These are phyloP conservation scores for Cosmopolites sordidus DNA, from an alignment of 2,888 invertebrate species.

Conservation along the genomic window DNA sequence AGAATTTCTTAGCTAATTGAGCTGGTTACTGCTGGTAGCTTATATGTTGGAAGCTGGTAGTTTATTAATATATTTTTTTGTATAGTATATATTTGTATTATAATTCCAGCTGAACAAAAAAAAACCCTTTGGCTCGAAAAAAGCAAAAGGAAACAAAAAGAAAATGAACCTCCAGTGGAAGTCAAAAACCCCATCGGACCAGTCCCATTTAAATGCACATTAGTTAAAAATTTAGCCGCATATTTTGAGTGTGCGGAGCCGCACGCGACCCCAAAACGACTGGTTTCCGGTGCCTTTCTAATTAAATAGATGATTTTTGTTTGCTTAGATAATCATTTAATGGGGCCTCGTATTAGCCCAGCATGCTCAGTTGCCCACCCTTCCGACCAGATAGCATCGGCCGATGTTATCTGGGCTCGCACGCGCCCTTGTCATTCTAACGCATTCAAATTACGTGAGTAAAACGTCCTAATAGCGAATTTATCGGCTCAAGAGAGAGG, in stretches of 20 bases:
- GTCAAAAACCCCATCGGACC: constrained; percentile 8
- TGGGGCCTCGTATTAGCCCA: constrained; percentile 47
- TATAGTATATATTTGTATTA: too few relatives aligned
- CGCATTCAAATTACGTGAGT: constrained; percentile 27
- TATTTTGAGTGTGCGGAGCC: constrained; percentile 11
- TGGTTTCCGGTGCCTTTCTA: constrained; percentile 47
- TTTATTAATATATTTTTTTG: too few relatives aligned
- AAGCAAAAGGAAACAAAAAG: too few relatives aligned
- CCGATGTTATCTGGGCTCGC: constrained; percentile 34
- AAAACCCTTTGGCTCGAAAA: too few relatives aligned
- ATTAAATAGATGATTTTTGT: constrained; percentile 53
- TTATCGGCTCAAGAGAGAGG: constrained; percentile 6
- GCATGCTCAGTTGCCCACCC: constrained; percentile 47
- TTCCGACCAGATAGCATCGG: constrained; percentile 37
- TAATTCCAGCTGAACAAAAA: too few relatives aligned
- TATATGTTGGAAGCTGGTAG: too few relatives aligned
- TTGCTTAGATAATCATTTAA: constrained; percentile 53
- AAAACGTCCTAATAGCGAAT: constrained; percentile 23
- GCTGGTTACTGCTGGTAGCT: too few relatives aligned
- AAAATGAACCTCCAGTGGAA: too few relatives aligned
- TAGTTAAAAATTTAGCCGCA: constrained; percentile 20
- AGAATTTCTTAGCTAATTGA: too few relatives aligned
- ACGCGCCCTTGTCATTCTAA: constrained; percentile 33
- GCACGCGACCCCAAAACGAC: constrained; percentile 44
- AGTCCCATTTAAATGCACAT: constrained; percentile 27